phyloP scores from a whole-genome alignment of 2,797 vertebrate species.

The Avahi laniger region DNA sequence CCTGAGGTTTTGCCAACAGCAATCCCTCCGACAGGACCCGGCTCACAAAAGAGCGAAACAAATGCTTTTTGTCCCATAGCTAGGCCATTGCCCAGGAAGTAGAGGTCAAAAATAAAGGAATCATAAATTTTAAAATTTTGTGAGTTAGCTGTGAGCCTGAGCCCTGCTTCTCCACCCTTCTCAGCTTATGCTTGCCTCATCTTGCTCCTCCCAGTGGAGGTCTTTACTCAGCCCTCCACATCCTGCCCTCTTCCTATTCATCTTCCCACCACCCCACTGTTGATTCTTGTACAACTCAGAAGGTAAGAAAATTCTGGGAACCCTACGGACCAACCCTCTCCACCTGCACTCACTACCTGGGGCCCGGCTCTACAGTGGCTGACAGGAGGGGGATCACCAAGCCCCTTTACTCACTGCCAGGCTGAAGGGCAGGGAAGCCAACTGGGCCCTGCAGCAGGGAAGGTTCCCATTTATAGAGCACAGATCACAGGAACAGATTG shows the following conservation, averaged over 20 bases:
- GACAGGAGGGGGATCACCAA: background rate
- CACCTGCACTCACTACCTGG: background rate
- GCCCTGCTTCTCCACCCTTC: background rate
- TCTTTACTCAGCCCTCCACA: background rate
- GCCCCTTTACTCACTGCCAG: background rate
- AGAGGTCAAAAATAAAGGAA: conserved; percentile 70
- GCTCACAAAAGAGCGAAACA: conserved; percentile 32
- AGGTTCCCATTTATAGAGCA: background rate
- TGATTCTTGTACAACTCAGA: background rate
- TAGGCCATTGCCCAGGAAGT: conserved; percentile 32
- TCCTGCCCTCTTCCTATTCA: background rate
- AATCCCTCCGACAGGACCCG: background rate
- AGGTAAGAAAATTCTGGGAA: background rate
- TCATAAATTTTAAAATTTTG: conserved; percentile 28
- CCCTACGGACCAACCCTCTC: background rate
- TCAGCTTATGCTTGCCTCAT: background rate
- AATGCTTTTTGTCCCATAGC: conserved; percentile 32
- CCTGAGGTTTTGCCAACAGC: conserved; percentile 8
- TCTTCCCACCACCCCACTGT: background rate
- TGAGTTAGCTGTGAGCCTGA: conserved; percentile 13
- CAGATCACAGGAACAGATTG: conserved; percentile 27
- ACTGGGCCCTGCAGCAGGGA: background rate
- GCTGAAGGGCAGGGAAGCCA: background rate
- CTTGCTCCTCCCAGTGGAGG: background rate
- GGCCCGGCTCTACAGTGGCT: background rate